A percentile compares a stretch with the other conserved stretches of the same genome.
Evolutionary conservation across 2,888 invertebrate species (phyloP).

Genomic region (Himalopsyche anomala): DNA sequence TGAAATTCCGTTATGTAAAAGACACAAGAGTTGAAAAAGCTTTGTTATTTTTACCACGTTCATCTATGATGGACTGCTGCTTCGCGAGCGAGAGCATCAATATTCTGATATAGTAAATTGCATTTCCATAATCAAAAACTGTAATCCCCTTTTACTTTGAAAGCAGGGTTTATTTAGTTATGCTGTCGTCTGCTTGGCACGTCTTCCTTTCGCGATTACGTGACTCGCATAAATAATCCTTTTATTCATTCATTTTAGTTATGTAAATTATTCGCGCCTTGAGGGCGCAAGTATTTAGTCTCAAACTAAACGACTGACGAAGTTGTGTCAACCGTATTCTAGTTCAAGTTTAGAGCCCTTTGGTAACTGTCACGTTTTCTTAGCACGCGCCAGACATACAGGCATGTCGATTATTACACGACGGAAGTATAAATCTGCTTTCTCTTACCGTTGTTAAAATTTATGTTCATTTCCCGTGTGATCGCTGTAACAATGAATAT

Average conservation of each 20-base stretch:
- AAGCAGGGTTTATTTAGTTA: constrained; percentile 44
- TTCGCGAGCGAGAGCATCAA: constrained; percentile 10
- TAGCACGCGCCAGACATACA: constrained; percentile 14
- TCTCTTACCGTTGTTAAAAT: constrained; percentile 12
- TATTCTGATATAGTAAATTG: constrained; percentile 42
- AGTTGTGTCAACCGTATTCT: constrained; percentile 38
- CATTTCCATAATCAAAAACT: constrained; percentile 44
- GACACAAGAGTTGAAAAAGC: background rate
- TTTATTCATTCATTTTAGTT: constrained; percentile 52
- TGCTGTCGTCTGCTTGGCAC: constrained; percentile 47
- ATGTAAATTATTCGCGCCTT: constrained; percentile 56
- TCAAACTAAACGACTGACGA: constrained; percentile 39
- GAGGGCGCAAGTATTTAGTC: constrained; percentile 38
- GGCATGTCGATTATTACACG: constrained; percentile 28
- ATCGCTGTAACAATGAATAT: background rate
- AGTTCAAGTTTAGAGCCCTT: constrained; percentile 38
- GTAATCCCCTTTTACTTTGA: constrained; percentile 38
- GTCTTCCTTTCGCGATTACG: constrained; percentile 48
- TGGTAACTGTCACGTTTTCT: constrained; percentile 6
- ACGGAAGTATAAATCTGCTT: constrained; percentile 20
- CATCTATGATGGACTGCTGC: constrained; percentile 35
- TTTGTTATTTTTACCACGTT: constrained; percentile 33
- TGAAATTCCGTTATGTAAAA: background rate
- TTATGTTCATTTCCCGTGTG: background rate
- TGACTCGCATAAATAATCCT: constrained; percentile 58